Percentiles rank a stretch among this genome's conserved stretches.
These are phyloP conservation scores for Phaethon lepturus DNA, from an alignment of 2,113 vertebrate genomes.

Conservation along the genomic window DNA sequence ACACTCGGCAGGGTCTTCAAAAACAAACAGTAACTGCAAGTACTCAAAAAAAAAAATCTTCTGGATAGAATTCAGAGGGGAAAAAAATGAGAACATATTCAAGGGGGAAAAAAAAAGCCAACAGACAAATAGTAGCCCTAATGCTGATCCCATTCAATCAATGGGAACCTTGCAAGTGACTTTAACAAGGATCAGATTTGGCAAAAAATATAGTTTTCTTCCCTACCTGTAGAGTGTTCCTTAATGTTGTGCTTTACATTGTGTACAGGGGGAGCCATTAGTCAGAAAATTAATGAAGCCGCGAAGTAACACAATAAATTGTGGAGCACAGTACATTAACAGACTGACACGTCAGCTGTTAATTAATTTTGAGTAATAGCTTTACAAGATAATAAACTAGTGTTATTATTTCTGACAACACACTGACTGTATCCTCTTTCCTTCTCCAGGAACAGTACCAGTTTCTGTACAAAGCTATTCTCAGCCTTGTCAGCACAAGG, in stretches of 20 bases:
- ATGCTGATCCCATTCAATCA: neutral
- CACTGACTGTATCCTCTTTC: neutral
- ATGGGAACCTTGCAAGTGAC: neutral
- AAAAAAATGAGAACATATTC: neutral
- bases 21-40: neutral
- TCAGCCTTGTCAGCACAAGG: slow-evolving; percentile 90
- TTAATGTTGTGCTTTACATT: neutral
- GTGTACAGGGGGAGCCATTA: neutral
- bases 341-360: neutral
- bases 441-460: slow-evolving; percentile 90
- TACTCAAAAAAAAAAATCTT: neutral
- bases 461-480: slow-evolving; percentile 94
- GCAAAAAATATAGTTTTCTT: neutral
- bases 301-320: neutral
- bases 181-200: neutral
- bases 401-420: neutral
- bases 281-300: slow-evolving; percentile 6
- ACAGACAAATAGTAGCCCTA: neutral
- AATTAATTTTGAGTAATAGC: neutral
- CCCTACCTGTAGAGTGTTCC: neutral
- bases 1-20: neutral
- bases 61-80: neutral
- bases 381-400: neutral
- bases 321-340: neutral
- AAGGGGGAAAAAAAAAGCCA: neutral